phyloP scores from a whole-genome alignment of 2,113 vertebrate species.

The Benitochromis conjunctus region DNA sequence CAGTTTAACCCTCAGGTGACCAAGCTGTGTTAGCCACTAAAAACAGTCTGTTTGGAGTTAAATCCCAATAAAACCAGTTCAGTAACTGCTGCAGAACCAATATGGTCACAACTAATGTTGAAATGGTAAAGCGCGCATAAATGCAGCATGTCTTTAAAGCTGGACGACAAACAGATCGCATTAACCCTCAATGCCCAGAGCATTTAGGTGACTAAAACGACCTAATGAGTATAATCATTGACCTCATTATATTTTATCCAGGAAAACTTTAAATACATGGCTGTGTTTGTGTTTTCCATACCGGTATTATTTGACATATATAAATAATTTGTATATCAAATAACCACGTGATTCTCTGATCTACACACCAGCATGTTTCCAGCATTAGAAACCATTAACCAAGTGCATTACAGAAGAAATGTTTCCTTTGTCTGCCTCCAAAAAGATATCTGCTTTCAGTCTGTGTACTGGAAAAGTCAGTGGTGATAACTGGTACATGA shows the following conservation, averaged over 20 bases:
- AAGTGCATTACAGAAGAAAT: neutral
- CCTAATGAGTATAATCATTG: neutral
- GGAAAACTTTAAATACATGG: neutral
- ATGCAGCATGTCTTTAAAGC: neutral
- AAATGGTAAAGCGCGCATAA: neutral
- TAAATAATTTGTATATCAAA: neutral
- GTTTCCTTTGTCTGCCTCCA: neutral
- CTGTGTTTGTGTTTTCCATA: neutral
- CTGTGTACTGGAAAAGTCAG: rapidly evolving
- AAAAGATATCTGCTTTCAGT: neutral
- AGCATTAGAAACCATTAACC: neutral
- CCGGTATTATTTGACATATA: neutral
- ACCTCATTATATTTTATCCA: neutral
- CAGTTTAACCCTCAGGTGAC: neutral
- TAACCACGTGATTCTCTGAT: neutral
- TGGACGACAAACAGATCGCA: neutral
- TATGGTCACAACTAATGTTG: neutral
- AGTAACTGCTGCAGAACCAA: rapidly evolving
- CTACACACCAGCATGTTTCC: neutral
- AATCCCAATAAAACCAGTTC: neutral
- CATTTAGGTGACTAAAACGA: neutral
- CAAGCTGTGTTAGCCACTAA: neutral
- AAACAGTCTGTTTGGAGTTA: neutral
- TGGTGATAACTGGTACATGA: neutral
- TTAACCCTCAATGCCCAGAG: neutral